Evolutionary conservation across 2,113 vertebrate genomes (phyloP).

Genomic region (Alces alces): DNA sequence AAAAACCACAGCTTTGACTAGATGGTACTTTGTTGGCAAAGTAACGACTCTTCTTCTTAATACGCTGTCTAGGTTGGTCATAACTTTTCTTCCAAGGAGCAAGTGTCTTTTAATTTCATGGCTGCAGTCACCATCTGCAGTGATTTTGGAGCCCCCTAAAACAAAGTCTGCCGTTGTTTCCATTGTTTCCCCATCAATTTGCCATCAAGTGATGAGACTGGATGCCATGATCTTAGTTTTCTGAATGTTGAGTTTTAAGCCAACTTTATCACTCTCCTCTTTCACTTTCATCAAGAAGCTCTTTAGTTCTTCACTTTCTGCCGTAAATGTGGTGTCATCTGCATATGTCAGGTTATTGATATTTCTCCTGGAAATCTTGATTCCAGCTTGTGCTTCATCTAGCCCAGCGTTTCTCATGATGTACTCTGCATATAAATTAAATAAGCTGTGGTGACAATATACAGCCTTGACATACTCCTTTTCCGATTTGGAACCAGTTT

Average conservation of each 20-base stretch:
- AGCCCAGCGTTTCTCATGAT: not conserved
- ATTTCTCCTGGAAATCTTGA: not conserved
- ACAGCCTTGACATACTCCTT: not conserved
- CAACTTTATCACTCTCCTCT: not conserved
- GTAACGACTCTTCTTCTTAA: not conserved
- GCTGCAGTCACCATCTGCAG: not conserved
- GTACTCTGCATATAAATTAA: not conserved
- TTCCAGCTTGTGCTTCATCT: not conserved
- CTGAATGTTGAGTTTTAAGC: not conserved
- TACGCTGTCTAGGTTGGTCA: not conserved
- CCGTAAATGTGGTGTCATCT: not conserved
- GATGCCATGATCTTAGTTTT: not conserved
- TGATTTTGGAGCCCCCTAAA: not conserved
- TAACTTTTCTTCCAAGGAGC: not conserved
- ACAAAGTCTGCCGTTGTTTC: not conserved
- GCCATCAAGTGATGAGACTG: not conserved
- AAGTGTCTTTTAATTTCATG: not conserved
- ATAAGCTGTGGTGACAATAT: not conserved
- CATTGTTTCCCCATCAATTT: not conserved
- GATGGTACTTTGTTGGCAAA: not conserved
- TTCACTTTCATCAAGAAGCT: not conserved
- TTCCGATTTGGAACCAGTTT: not conserved
- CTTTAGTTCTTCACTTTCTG: not conserved
- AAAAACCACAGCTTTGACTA: not conserved
- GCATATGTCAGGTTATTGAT: not conserved